phyloP scores from a whole-genome alignment of 2,113 vertebrate species.

The Peromyscus maniculatus region DNA sequence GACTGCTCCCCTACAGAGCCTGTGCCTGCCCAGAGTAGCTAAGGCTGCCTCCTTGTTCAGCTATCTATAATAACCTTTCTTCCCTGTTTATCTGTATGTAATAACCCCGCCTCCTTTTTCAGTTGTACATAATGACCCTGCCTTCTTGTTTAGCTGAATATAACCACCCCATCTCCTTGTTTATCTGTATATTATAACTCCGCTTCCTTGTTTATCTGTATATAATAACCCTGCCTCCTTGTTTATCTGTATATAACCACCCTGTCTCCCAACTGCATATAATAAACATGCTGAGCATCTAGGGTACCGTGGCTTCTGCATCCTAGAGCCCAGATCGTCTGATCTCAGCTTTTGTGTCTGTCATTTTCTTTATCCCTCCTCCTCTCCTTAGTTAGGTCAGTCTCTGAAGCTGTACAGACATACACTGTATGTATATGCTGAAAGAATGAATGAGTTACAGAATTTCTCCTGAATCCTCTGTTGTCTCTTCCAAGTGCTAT shows the following conservation, averaged over 20 bases:
- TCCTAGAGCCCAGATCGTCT: not conserved
- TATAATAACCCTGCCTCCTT: not conserved
- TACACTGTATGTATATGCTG: not conserved
- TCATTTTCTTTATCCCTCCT: not conserved
- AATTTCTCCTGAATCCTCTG: slow-evolving; percentile 11
- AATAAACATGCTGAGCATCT: not conserved
- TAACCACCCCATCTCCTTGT: not conserved
- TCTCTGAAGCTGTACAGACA: not conserved
- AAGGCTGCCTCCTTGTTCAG: not conserved
- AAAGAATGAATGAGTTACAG: slow-evolving; percentile 4
- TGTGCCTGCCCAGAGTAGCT: not conserved
- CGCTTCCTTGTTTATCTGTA: not conserved
- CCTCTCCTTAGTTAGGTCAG: not conserved
- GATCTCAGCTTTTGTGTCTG: not conserved
- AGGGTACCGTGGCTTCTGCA: not conserved
- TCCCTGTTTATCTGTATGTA: not conserved
- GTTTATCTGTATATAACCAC: not conserved
- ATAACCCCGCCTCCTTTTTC: not conserved
- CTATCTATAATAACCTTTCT: not conserved
- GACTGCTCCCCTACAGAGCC: not conserved
- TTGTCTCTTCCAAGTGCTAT: slow-evolving; percentile 55
- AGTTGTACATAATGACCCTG: not conserved
- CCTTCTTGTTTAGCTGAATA: not conserved
- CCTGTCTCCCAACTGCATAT: not conserved
- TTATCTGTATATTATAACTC: not conserved